Base-by-base conservation (phyloP, 1,140 invertebrate species). In the Homalodisca vitripennis region DNA sequence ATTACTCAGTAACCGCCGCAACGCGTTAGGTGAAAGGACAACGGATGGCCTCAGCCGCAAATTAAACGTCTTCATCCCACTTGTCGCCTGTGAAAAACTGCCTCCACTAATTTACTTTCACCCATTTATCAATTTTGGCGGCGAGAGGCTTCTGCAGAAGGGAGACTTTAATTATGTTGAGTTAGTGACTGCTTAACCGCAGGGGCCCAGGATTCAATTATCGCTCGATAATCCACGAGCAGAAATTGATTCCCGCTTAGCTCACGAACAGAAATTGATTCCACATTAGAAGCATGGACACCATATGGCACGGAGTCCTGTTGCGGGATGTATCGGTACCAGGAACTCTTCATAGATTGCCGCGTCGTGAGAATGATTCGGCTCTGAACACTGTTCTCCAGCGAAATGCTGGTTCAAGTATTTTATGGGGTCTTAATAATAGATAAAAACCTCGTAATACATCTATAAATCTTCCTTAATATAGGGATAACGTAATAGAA, bases 401-500 rank as follows among this genome's bases (percentile, higher is more conserved):
- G 3, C 24, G 55, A 60, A 30, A 51, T n/a, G 48, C n/a, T 6
- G 48, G 14, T 51, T 51, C 6, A 6, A 10, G 34, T 41, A 41
- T 41, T 53, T 53, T 60, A 60, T 60, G 55, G 55, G 26, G 55
- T 60, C 55, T 26, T 60, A 60, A 60, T 60, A 60, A 60, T 60
- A 27, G 55, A 60, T 60, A 60, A 53, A 41, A 53, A 53, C 24
- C 26, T 30, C 26, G 55, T 60, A 53, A 53, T 60, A 30, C 24
- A 60, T 60, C 27, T n/a, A 30, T 60, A 60, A 60, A 60, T 60
- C 55, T 13, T 10, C 2, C 10, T 6, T 60, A 60, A 60, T 60
- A 24, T 30, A n/a, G 34, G 34, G 26, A 27, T 60, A 60, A 60
- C 55, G 55, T 30, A n/a, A n/a, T n/a, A n/a, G n/a, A n/a, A n/a